Evolutionary conservation across 2,113 vertebrate species (phyloP).

Genomic region (Notothenia rossii): DNA sequence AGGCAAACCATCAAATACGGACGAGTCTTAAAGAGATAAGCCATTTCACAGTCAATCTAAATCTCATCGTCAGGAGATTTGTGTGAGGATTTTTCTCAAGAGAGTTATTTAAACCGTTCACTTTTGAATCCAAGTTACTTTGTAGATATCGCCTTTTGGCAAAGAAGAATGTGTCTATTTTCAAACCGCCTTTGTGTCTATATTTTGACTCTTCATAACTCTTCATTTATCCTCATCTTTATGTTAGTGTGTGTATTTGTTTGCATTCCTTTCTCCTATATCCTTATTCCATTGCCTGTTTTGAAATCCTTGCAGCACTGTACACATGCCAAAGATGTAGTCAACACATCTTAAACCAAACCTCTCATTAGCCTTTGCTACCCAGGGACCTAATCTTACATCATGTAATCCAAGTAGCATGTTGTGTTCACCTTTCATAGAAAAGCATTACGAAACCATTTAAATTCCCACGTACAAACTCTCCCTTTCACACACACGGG

Average conservation of each 20-base stretch:
- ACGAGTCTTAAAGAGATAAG: constrained; percentile 41
- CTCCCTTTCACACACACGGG: constrained; percentile 36
- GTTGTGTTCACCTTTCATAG: constrained; percentile 41
- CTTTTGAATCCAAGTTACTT: background rate
- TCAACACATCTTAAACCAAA: background rate
- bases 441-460: constrained; percentile 17
- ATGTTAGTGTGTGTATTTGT: background rate
- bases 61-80: constrained; percentile 15
- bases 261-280: background rate
- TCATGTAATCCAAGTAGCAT: constrained; percentile 37
- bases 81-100: background rate
- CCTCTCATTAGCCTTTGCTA: background rate
- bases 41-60: constrained; percentile 31
- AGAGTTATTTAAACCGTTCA: background rate
- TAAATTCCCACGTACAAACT: constrained; percentile 38
- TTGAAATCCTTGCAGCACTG: background rate
- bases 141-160: background rate
- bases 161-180: background rate
- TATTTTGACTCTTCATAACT: background rate
- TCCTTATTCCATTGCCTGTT: background rate
- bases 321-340: background rate
- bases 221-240: background rate
- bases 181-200: background rate
- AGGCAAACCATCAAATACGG: constrained; percentile 61
- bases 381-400: constrained; percentile 12